Evolutionary conservation across 2,113 vertebrate genomes (phyloP), one percentile per base, ranked within the genome.

Genomic region (Nanorana parkeri): DNA sequence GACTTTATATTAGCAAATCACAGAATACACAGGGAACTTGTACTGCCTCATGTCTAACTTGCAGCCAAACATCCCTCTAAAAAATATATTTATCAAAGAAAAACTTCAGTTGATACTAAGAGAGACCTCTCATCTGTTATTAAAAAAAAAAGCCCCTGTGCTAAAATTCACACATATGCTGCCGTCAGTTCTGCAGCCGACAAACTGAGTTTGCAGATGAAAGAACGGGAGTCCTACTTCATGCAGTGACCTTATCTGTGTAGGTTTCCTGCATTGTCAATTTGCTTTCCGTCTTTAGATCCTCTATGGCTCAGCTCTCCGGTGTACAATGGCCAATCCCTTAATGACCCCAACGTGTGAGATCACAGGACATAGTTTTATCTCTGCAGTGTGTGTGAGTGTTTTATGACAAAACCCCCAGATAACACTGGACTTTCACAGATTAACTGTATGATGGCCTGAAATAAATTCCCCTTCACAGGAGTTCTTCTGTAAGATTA

Each of bases 361-460:
- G 41, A 47, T 47, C 51, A 77, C 4, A 54, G 13, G 23, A 41
- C 71, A 77, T 63, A 78, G 41, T 67, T 60, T 54, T 29, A 17
- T 36, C 61, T 78, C 7, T 64, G 24, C 24, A 54, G 21, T 54
- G 16, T 3, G 17, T 17, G n/a, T 7, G 73, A 65, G 75, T 51
- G 23, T 78, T 55, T 78, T 23, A 66, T 66, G 61, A 51, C 23
- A 66, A 29, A 26, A n/a, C 51, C 61, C 20, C 28, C 23, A 56
- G 64, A 56, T 58, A 78, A 56, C 11, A 11, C 2, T 51, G 21
- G 20, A 68, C 20, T 68, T 67, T 67, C 24, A 66, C 64, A 66
- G 16, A 66, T 36, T 66, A 47, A 47, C 41, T 47, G 41, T 5
- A 36, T 36, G 32, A 36, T 36, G 32, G 8, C 32, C 32, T 5